Conservation (phyloP, 2,888 invertebrate genomes). For the Caenorhabditis uteleia region DNA sequence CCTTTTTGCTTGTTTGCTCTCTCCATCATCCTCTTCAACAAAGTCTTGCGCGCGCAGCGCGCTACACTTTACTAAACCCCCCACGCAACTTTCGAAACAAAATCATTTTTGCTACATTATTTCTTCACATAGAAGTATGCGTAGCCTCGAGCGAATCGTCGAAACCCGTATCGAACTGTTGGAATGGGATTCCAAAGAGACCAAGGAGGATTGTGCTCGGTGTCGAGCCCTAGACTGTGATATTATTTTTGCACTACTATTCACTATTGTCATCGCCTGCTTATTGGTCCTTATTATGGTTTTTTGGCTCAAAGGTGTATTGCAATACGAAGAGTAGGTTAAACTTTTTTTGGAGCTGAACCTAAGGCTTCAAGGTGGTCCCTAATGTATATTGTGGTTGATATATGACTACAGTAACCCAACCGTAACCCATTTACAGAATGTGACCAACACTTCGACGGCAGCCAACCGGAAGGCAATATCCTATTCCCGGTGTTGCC, state of each 20-base stretch:
- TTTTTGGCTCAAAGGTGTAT: constrained; percentile 68
- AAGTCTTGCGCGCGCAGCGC: too few species aligned
- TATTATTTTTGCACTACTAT: constrained; percentile 67
- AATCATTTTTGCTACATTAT: too few species aligned
- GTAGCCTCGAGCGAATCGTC: constrained; percentile 62
- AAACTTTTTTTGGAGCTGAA: background rate
- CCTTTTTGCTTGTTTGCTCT: too few species aligned
- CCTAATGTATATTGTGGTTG: background rate
- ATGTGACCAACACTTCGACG: constrained; percentile 66
- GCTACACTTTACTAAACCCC: too few species aligned
- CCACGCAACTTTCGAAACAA: too few species aligned
- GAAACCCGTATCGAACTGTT: constrained; percentile 61
- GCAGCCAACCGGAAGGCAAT: constrained; percentile 45
- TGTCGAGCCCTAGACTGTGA: constrained; percentile 69
- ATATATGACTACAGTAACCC: too few species aligned
- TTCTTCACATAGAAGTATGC: too few species aligned
- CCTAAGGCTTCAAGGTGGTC: too few species aligned
- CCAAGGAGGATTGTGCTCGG: constrained; percentile 58
- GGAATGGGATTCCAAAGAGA: constrained; percentile 53
- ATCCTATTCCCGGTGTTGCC: constrained; percentile 64
- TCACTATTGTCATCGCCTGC: constrained; percentile 65
- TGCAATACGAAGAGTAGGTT: constrained; percentile 67
- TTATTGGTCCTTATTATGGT: constrained; percentile 67
- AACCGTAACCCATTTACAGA: constrained; percentile 41
- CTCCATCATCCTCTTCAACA: too few species aligned